Evolutionary conservation across 2,888 invertebrate genomes (phyloP), one percentile per base, ranked within the genome.

Genomic region (Dryobota labecula): DNA sequence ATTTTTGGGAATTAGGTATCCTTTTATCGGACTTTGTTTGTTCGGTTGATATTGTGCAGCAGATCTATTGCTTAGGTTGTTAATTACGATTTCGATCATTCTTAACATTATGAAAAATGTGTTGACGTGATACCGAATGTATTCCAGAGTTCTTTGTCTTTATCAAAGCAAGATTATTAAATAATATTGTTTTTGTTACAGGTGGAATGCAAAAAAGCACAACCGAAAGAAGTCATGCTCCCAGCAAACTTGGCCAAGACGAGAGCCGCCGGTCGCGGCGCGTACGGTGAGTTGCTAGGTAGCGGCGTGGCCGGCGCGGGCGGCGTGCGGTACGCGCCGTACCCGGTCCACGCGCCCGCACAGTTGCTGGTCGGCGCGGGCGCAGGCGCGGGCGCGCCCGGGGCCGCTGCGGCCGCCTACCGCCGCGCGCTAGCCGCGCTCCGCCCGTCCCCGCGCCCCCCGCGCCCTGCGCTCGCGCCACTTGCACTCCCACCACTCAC

Each of bases 121-220:
- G 8, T n/a, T n/a, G 11, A 27, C n/a, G 18, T 36, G 9, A 24
- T 13, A 38, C 3, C 2, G 20, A 11, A 33, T 51, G 24, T 45
- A 24, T 38, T 56, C 0, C 8, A 30, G 15, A 15, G 1, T 18
- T 41, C 11, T 43, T 51, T 36, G 13, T 27, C 45, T 53, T 18
- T 38, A 38, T 9, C 8, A 43, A 68, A 11, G n/a, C n/a, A 53
- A 24, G 6, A 30, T 43, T 8, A 15, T 38, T 56, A 20, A 49
- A 67, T 18, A 0, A 24, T 15, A 33, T 20, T 69, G 43, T 58
- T 58, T 56, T 94, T 93, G 92, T 95, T 95, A 54, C 97, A 99
- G 99, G 99, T 99, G 97, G 99, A 99, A 97, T 99, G 99, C 97
- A 99, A 99, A 97, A 99, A 99, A 96, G 99, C 99, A 92, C 99